A percentile compares a stretch with the other conserved stretches of the same genome.
phyloP scores from a whole-genome alignment of 2,888 invertebrate species.

The Psylliodes chrysocephalus region DNA sequence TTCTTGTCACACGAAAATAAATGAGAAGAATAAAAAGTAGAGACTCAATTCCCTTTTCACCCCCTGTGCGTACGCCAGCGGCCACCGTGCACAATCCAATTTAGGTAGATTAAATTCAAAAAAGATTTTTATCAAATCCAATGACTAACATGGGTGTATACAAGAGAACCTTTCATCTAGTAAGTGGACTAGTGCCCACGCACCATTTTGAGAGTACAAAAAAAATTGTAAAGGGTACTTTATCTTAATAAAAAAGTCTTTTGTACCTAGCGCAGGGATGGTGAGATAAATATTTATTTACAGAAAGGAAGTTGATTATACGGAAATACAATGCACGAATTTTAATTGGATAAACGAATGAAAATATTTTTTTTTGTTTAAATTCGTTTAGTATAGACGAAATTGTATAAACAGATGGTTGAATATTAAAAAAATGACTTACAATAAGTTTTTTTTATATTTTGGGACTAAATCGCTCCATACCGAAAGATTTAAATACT shows the following conservation, averaged over 20 bases:
- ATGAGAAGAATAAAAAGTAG: too few species aligned
- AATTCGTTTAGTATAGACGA: too few species aligned
- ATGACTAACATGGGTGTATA: constrained; percentile 37
- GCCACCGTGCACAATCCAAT: constrained; percentile 27
- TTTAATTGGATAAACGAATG: constrained; percentile 6
- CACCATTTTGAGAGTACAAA: constrained; percentile 26
- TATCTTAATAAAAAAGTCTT: constrained; percentile 31
- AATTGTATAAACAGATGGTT: too few species aligned
- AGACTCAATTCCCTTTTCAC: not conserved
- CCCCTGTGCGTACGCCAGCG: not conserved
- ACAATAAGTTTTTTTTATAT: too few species aligned
- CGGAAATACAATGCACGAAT: not conserved
- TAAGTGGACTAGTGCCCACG: constrained; percentile 37
- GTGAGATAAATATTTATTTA: constrained; percentile 10
- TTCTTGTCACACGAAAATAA: too few species aligned
- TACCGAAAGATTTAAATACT: too few species aligned
- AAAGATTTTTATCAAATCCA: constrained; percentile 35
- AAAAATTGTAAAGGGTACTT: constrained; percentile 32
- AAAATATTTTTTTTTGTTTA: too few species aligned
- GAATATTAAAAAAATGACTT: too few species aligned
- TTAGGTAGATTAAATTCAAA: constrained; percentile 33
- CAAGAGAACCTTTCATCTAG: constrained; percentile 35
- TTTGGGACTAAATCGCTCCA: too few species aligned
- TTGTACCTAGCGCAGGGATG: constrained; percentile 14
- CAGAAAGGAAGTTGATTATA: constrained; percentile 16